Evolutionary conservation across 2,113 vertebrate genomes (phyloP), one percentile per base, ranked within the genome.

Genomic region (Sisor rabdophorus): DNA sequence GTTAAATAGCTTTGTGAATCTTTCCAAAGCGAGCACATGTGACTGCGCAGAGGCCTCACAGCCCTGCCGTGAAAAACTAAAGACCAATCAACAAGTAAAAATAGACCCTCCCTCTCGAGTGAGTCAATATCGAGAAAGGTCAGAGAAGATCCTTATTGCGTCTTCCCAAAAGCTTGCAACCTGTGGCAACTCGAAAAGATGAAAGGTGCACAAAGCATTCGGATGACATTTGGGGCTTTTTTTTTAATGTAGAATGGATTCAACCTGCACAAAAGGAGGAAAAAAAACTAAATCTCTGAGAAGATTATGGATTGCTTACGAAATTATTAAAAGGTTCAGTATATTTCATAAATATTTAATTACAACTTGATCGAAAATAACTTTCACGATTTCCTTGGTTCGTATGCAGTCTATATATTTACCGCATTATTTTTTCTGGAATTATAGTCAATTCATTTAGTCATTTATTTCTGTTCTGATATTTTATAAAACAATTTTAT

Each of bases 21-120:
- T 75, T 64, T 65, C 15, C 13, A 24, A 75, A 19, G n/a, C 48
- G 19, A 59, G n/a, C 1, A n/a, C 32, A 44, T 40, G 32, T 47
- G 19, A 71, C 52, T 54, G 52, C 20, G 12, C 55, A 52, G 16
- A 69, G 65, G 65, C 48, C 47, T 52, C 65, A 52, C 24, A 52
- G 24, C 65, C 47, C 47, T 11, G 9, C 53, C 20, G 26, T 63
- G 52, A 70, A 69, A 69, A 59, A 32, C 63, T 48, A 97, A 79
- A 96, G 96, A 75, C 93, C 95, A n/a, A 95, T 97, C 81, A 97
- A 96, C 86, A 97, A 53, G 76, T 71, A 77, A 63, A 77, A 71
- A 60, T 63, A 77, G 76, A 71, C 16, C 22, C 19, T 11, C 12
- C 22, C 56, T 28, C 67, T 53, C 36, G 17, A 2, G 63, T 28